Conservation (phyloP, 2,113 vertebrate species). For the Saccopteryx leptura region DNA sequence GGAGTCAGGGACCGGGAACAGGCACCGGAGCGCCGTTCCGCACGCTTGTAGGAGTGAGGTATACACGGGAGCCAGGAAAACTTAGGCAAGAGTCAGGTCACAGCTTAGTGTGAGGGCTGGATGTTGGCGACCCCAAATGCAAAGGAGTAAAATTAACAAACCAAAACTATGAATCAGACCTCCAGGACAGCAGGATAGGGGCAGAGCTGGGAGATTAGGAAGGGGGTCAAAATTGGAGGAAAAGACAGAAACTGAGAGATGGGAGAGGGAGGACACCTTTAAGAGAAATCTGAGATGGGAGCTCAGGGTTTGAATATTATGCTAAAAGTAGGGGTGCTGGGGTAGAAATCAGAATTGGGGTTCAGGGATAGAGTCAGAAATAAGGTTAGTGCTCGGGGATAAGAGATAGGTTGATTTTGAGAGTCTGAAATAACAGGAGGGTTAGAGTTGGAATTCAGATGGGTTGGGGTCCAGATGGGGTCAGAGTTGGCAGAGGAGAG, state of each 20-base stretch:
- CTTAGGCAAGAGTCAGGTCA: background rate
- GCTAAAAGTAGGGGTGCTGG: background rate
- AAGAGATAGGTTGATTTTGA: background rate
- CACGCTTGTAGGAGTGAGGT: background rate
- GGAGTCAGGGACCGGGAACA: background rate
- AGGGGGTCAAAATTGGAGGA: background rate
- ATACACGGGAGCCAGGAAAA: background rate
- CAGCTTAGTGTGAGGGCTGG: background rate
- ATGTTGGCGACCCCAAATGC: background rate
- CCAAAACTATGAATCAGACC: background rate
- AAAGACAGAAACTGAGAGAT: background rate
- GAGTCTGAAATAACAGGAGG: conserved; percentile 56
- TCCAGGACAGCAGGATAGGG: background rate
- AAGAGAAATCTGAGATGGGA: background rate
- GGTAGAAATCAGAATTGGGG: background rate
- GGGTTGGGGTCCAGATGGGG: background rate
- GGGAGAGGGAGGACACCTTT: background rate
- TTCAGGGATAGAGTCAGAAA: background rate
- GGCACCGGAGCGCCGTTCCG: background rate
- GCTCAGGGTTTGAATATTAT: background rate
- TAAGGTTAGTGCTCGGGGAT: background rate
- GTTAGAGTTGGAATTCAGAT: background rate
- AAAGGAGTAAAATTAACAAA: background rate
- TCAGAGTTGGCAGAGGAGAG: background rate
- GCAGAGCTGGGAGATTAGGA: background rate